Evolutionary conservation across 2,797 vertebrate genomes (phyloP).

Genomic region (Spinus pinus): DNA sequence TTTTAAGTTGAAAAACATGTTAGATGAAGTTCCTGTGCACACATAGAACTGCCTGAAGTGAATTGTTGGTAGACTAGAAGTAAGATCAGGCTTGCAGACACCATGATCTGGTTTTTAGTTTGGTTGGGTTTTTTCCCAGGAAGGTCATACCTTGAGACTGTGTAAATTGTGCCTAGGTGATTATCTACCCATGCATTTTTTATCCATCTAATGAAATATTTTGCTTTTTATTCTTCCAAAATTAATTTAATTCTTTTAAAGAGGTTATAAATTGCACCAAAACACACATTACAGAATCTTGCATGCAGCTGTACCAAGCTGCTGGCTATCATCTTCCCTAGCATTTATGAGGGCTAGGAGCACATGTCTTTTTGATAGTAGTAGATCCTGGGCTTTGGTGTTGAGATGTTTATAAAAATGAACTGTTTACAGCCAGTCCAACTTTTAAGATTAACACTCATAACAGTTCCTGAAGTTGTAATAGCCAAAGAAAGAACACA

Average conservation of each 20-base stretch:
- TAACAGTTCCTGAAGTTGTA: not conserved
- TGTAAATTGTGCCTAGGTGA: not conserved
- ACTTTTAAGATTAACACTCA: not conserved
- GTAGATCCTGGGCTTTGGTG: not conserved
- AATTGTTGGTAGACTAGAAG: not conserved
- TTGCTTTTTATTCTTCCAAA: not conserved
- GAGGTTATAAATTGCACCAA: not conserved
- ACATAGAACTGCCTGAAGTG: not conserved
- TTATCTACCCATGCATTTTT: not conserved
- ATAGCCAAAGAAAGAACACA: not conserved
- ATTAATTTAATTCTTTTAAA: not conserved
- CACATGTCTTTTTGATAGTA: not conserved
- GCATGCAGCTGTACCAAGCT: not conserved
- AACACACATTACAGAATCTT: not conserved
- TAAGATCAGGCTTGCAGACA: not conserved
- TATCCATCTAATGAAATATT: not conserved
- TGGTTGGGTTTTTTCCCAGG: not conserved
- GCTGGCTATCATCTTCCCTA: not conserved
- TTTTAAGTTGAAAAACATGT: not conserved
- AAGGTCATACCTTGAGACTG: not conserved
- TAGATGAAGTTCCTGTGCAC: not conserved
- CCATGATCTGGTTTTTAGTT: accelerated
- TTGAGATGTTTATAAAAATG: not conserved
- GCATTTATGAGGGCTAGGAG: not conserved
- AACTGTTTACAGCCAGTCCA: not conserved